phyloP scores from a whole-genome alignment of 2,888 invertebrate species.

The Sinopyrophorus schimmeli region DNA sequence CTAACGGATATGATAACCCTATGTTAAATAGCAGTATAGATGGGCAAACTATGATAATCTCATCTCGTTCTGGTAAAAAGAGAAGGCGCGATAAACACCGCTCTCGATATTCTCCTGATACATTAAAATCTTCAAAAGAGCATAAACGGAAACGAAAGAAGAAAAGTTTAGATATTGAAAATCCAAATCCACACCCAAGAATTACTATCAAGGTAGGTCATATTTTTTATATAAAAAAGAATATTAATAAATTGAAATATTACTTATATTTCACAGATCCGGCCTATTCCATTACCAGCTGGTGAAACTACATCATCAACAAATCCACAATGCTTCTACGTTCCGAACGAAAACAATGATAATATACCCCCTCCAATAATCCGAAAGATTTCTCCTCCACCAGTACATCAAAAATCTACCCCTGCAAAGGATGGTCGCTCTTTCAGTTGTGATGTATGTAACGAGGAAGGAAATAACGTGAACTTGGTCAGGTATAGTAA shows the following conservation, averaged over 20 bases:
- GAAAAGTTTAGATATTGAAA: conserved; percentile 68
- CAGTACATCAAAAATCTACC: conserved; percentile 6
- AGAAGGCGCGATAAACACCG: conserved; percentile 77
- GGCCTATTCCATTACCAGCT: conserved; percentile 77
- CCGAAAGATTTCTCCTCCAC: conserved; percentile 6
- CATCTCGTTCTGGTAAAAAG: conserved; percentile 66
- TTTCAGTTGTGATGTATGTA: conserved; percentile 66
- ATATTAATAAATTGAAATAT: background rate
- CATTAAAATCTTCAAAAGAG: conserved; percentile 70
- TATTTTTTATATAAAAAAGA: conserved; percentile 6
- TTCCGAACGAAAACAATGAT: conserved; percentile 69
- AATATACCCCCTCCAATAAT: conserved; percentile 49
- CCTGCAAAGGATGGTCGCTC: conserved; percentile 16
- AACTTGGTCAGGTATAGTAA: conserved; percentile 72
- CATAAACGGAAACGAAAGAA: conserved; percentile 81
- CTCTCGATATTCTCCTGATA: conserved; percentile 71
- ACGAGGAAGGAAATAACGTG: conserved; percentile 61
- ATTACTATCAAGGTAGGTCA: conserved; percentile 76
- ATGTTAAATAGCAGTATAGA: conserved; percentile 37
- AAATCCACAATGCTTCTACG: conserved; percentile 81
- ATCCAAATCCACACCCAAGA: conserved; percentile 67
- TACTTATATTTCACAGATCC: conserved; percentile 61
- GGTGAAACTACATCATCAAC: conserved; percentile 65
- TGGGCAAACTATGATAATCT: conserved; percentile 39
- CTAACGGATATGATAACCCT: conserved; percentile 24